Evolutionary conservation across 2,888 invertebrate genomes (phyloP).

Genomic region (Chymomyza procnemis): DNA sequence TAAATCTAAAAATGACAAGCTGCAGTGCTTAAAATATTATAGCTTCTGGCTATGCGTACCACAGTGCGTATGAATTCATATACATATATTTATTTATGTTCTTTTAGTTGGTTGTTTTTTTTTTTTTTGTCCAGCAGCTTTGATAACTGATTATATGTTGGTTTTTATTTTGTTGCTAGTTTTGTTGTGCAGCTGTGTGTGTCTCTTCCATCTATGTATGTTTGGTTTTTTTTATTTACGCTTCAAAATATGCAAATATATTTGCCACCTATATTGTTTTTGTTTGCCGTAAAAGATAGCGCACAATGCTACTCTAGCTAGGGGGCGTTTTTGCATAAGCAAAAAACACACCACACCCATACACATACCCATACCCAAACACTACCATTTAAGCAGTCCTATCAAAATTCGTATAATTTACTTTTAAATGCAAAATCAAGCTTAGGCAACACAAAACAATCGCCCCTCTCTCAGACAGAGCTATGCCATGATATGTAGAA

Average conservation of each 20-base stretch:
- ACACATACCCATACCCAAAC: no score
- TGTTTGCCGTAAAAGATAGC: conserved; percentile 2
- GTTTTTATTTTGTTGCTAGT: conserved; percentile 3
- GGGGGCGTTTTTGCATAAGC: no score
- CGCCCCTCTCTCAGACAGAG: neutral
- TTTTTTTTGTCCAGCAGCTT: no score
- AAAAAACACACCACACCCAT: no score
- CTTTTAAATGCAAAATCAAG: conserved; percentile 66
- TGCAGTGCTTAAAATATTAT: no score
- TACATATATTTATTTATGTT: conserved; percentile 24
- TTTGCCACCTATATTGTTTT: conserved; percentile 11
- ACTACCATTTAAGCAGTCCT: neutral
- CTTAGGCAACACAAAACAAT: conserved; percentile 8
- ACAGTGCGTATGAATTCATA: conserved; percentile 6
- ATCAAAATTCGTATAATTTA: conserved; percentile 50
- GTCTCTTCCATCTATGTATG: neutral
- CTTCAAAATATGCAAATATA: conserved; percentile 41
- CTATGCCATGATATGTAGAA: neutral
- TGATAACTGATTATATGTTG: conserved; percentile 40
- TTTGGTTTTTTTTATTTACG: neutral
- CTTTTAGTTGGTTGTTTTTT: neutral
- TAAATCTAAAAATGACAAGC: no score
- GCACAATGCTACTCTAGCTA: neutral
- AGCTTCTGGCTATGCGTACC: neutral
- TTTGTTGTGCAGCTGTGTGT: conserved; percentile 9